phyloP scores from a whole-genome alignment of 2,888 invertebrate genomes.

The Prosopocoilus inquinatus region DNA sequence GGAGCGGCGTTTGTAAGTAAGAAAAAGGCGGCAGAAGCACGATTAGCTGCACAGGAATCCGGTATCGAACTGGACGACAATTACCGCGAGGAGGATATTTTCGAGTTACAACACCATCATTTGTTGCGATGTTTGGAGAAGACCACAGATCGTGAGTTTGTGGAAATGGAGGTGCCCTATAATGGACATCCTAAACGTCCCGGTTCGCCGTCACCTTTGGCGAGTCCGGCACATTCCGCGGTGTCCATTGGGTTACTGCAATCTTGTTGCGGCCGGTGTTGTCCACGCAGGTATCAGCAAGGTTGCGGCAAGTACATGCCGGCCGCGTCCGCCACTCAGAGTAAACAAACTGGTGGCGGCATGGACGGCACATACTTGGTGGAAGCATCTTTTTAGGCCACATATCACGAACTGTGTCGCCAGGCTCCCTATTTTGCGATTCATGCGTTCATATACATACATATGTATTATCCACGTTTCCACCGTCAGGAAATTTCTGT shows the following conservation, averaged over 20 bases:
- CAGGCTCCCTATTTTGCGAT: background rate
- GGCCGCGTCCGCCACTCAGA: slow-evolving; percentile 76
- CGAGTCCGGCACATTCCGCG: slow-evolving; percentile 83
- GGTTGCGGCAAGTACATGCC: slow-evolving; percentile 87
- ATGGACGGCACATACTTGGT: slow-evolving; percentile 85
- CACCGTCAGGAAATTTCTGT: background rate
- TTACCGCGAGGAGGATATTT: slow-evolving; percentile 91
- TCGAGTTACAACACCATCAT: slow-evolving; percentile 99
- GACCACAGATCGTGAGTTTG: slow-evolving; percentile 97
- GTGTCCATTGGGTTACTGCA: slow-evolving; percentile 64
- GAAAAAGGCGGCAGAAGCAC: slow-evolving; percentile 97
- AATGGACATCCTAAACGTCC: slow-evolving; percentile 93
- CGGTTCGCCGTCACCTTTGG: slow-evolving; percentile 83
- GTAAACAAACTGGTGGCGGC: slow-evolving; percentile 76
- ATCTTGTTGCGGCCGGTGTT: slow-evolving; percentile 80
- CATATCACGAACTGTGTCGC: slow-evolving; percentile 26
- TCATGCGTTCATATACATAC: background rate
- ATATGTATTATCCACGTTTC: background rate
- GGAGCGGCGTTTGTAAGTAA: slow-evolving; percentile 98
- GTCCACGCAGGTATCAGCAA: slow-evolving; percentile 86
- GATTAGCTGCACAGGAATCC: slow-evolving; percentile 89
- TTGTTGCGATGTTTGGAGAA: slow-evolving; percentile 95
- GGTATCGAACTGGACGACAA: slow-evolving; percentile 90
- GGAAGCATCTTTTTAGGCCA: slow-evolving; percentile 72
- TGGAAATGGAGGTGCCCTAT: slow-evolving; percentile 92